Percentiles rank a stretch among this genome's conserved stretches.
phyloP scores from a whole-genome alignment of 35 echinoderm and acorn worm species.

The Ophioderma brevispina region DNA sequence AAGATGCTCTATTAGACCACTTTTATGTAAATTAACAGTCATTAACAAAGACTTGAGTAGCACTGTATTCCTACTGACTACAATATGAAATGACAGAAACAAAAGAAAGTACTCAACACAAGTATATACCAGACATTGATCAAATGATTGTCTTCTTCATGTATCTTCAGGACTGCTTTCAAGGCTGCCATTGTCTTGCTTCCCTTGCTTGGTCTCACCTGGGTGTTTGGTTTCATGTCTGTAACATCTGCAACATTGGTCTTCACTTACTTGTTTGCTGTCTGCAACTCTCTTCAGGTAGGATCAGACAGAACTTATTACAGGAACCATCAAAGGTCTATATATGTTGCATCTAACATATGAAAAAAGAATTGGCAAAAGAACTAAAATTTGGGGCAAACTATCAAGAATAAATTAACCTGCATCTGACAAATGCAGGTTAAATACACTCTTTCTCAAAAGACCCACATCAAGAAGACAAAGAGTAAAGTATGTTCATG shows the following conservation, averaged over 20 bases:
- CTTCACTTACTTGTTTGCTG: constrained; percentile 90
- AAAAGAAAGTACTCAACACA: too few relatives aligned
- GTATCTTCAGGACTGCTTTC: constrained; percentile 54
- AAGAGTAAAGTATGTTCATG: too few relatives aligned
- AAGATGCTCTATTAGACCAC: too few relatives aligned
- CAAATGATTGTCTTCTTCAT: too few relatives aligned
- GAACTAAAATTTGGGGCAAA: not conserved
- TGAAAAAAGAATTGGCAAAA: not conserved
- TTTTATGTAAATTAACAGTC: not conserved
- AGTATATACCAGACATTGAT: too few relatives aligned
- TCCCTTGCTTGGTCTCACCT: constrained; percentile 81
- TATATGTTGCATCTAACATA: not conserved
- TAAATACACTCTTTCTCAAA: too few relatives aligned
- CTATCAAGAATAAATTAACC: not conserved
- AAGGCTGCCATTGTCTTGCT: constrained; percentile 79
- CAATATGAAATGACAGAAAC: not conserved
- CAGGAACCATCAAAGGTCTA: too few relatives aligned
- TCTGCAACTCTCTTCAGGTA: constrained; percentile 88
- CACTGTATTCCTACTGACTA: not conserved
- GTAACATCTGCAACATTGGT: constrained; percentile 64
- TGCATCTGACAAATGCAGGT: not conserved
- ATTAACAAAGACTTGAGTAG: not conserved
- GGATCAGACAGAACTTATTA: not conserved
- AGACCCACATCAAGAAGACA: too few relatives aligned
- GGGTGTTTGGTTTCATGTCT: constrained; percentile 83